Conservation (phyloP, 2,888 invertebrate genomes). For the Troides oblongomaculatus region DNA sequence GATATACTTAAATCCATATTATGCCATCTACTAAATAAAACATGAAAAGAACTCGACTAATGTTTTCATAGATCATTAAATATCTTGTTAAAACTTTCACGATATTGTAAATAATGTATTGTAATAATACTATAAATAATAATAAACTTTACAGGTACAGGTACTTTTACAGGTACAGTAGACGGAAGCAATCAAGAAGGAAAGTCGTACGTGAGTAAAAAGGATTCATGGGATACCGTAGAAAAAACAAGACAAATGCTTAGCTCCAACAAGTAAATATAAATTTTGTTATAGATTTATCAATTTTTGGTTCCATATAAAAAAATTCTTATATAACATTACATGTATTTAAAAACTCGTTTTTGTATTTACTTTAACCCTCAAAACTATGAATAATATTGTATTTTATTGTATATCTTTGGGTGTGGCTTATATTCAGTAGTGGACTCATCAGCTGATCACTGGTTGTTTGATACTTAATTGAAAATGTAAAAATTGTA, state of each 20-base stretch:
- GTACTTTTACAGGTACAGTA: slow-evolving; percentile 24
- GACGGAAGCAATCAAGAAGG: slow-evolving; percentile 60
- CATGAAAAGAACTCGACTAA: background rate
- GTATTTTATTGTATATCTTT: too few relatives aligned
- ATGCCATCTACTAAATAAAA: background rate
- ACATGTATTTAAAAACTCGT: background rate
- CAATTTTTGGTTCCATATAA: too few relatives aligned
- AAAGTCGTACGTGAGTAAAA: slow-evolving; percentile 64
- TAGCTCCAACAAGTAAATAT: slow-evolving; percentile 70
- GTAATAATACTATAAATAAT: too few relatives aligned
- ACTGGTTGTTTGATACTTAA: too few relatives aligned
- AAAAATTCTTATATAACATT: too few relatives aligned
- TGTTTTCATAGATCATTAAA: background rate
- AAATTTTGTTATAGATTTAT: too few relatives aligned
- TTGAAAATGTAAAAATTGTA: too few relatives aligned
- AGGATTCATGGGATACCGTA: slow-evolving; percentile 91
- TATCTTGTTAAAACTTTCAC: too few relatives aligned
- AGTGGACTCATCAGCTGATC: too few relatives aligned
- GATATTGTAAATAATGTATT: too few relatives aligned
- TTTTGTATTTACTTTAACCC: background rate
- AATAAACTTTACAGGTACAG: slow-evolving; percentile 15
- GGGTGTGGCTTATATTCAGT: too few relatives aligned
- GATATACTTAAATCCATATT: background rate
- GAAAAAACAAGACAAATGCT: slow-evolving; percentile 89
- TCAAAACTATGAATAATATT: background rate